Conservation (phyloP, 1,140 invertebrate genomes). For the Streblospio benedicti region DNA sequence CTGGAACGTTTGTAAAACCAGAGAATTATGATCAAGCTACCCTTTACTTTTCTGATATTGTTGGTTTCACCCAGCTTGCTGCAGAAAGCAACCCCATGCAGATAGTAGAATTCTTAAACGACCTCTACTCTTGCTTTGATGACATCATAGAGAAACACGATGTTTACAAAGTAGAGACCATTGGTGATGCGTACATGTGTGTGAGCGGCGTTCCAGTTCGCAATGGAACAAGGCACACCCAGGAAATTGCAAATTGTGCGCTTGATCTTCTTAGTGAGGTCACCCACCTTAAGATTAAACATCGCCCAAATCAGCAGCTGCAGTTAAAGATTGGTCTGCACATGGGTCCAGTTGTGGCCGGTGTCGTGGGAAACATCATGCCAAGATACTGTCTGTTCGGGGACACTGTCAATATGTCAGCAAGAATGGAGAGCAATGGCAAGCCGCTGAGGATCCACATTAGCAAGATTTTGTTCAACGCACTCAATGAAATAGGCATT, state of each 20-base stretch:
- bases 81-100: slow-evolving; percentile 49
- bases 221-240: slow-evolving; percentile 64
- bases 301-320: slow-evolving; percentile 9
- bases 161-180: slow-evolving; percentile 90
- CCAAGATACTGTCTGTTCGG: slow-evolving; percentile 70
- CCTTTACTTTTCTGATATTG: slow-evolving; percentile 83
- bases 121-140: slow-evolving; percentile 88
- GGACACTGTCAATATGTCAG: slow-evolving; percentile 65
- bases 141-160: slow-evolving; percentile 88
- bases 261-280: slow-evolving; percentile 71
- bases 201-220: slow-evolving; percentile 77
- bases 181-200: slow-evolving; percentile 88
- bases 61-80: slow-evolving; percentile 82
- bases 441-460: slow-evolving; percentile 9
- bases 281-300: slow-evolving; percentile 13
- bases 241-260: slow-evolving; percentile 83
- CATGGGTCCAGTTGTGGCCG: slow-evolving; percentile 64
- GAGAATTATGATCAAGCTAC: slow-evolving; percentile 78
- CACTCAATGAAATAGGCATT: background rate
- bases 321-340: slow-evolving; percentile 20
- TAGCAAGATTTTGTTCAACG: slow-evolving; percentile 6
- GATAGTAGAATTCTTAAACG: slow-evolving; percentile 89
- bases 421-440: slow-evolving; percentile 64
- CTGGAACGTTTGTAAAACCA: slow-evolving; percentile 71
- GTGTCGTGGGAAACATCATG: slow-evolving; percentile 84